Percentiles rank a stretch among this genome's conserved stretches.
These are phyloP conservation scores for Salarias fasciatus DNA, from an alignment of 2,797 vertebrate genomes.

Conservation along the genomic window DNA sequence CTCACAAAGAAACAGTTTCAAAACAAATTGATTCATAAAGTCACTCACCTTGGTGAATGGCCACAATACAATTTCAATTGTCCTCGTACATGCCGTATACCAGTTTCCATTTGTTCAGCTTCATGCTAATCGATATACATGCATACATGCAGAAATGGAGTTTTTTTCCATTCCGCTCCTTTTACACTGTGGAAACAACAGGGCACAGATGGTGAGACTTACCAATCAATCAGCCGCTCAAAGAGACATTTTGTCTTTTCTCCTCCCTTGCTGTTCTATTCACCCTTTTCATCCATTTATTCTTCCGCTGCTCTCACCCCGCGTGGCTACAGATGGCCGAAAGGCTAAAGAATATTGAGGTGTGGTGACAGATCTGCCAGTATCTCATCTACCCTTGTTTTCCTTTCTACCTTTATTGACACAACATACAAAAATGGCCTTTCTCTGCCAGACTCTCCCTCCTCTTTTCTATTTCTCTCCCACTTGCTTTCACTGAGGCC, in stretches of 20 bases:
- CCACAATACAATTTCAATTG: no score
- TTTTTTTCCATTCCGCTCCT: slow-evolving; percentile 7
- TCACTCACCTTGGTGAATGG: no score
- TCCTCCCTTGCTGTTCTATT: slow-evolving; percentile 23
- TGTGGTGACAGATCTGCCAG: slow-evolving; percentile 49
- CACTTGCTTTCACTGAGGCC: slow-evolving; percentile 70
- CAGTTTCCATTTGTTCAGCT: not conserved
- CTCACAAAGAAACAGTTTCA: no score
- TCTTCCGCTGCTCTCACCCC: slow-evolving; percentile 37
- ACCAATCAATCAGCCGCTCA: slow-evolving; percentile 44
- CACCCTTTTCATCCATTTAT: slow-evolving; percentile 35
- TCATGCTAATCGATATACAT: not conserved
- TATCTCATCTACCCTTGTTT: slow-evolving; percentile 64
- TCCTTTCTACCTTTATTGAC: slow-evolving; percentile 73
- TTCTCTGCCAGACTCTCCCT: slow-evolving; percentile 41
- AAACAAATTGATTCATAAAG: no score
- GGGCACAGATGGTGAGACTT: slow-evolving; percentile 30
- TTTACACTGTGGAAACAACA: slow-evolving; percentile 16
- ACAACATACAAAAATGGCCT: slow-evolving; percentile 65
- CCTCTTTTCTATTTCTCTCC: slow-evolving; percentile 51
- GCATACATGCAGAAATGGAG: slow-evolving; percentile 17
- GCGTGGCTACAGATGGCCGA: slow-evolving; percentile 21
- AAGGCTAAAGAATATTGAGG: slow-evolving; percentile 51
- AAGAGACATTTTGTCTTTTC: slow-evolving; percentile 54
- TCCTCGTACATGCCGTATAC: not conserved